Base-by-base conservation (phyloP, 2,888 invertebrate species). In the Mellilla xanthometata region DNA sequence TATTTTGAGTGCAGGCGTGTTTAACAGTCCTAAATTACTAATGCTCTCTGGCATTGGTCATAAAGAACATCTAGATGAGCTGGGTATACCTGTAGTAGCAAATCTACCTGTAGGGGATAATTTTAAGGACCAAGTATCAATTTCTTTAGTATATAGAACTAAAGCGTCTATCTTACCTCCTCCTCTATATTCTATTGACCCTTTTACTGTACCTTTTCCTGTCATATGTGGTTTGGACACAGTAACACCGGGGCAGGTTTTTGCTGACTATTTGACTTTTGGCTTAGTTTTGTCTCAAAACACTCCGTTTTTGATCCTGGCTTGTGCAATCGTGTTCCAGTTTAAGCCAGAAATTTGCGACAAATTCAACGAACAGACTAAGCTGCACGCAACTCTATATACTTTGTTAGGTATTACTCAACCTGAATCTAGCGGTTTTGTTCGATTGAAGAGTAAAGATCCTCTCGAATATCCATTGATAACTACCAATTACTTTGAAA, bases 381-480 rank as follows among this genome's bases (percentile, higher is more conserved):
- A 39, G 19, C 53, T 56, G 0, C 51, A 44, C 2, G 57, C 62
- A 15, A 44, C 49, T 2, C 9, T 70, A 1, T 42, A 62, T 0
- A 31, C 57, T 2, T 10, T 59, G 2, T 5, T 65, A 1, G 42
- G 51, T 2, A 11, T 52, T 5, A 45, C 88, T 0, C 72, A 85
- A 45, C 91, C 92, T 0, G 63, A 77, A 48, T 91, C 91, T 0
- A 77, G 70, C 12, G 93, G 93, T 1, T 52, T 62, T 5, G 58
- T 95, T 1, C 72, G 79, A 9, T 67, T 95, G 1, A 75, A 75
- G 30, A 91, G 90, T 3, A 52, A 60, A 0, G 73, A 93, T 61
- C 92, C 93, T 0, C 56, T 65, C 1, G 90, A 91, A 1, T 74
- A 83, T 22, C 94, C 94, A 0, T 58, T 87, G 22, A 90, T 94